phyloP scores from a whole-genome alignment of 2,113 vertebrate species.

The Tretioscincus oriximinensis region DNA sequence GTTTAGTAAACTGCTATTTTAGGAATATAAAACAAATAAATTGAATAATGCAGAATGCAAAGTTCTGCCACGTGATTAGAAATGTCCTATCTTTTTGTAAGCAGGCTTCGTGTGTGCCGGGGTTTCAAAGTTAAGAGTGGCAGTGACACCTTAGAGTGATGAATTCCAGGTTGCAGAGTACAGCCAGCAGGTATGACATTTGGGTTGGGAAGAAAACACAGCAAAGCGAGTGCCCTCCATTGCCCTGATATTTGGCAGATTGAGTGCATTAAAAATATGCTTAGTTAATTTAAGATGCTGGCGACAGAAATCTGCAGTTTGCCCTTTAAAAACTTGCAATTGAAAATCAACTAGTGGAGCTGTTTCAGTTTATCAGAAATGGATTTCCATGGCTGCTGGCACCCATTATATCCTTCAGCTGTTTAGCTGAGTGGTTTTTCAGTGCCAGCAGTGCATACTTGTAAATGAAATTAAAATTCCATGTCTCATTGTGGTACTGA shows the following conservation, averaged over 20 bases:
- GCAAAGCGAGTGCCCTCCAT: constrained; percentile 22
- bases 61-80: accelerated
- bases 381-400: not conserved
- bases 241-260: not conserved
- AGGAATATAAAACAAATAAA: not conserved
- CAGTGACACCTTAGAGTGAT: not conserved
- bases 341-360: not conserved
- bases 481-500: not conserved
- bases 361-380: not conserved
- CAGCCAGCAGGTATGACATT: accelerated
- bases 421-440: not conserved
- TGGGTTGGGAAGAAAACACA: not conserved
- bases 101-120: accelerated
- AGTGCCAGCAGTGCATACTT: not conserved
- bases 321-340: not conserved
- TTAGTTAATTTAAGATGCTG: constrained; percentile 9
- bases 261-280: constrained; percentile 26
- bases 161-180: constrained; percentile 4
- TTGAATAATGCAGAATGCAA: not conserved
- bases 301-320: not conserved
- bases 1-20: constrained; percentile 14
- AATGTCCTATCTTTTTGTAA: not conserved
- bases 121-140: accelerated
- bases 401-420: not conserved
- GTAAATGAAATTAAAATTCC: not conserved